Base-by-base conservation (phyloP, 1,140 invertebrate genomes). In the Philotrypesis tridentata region DNA sequence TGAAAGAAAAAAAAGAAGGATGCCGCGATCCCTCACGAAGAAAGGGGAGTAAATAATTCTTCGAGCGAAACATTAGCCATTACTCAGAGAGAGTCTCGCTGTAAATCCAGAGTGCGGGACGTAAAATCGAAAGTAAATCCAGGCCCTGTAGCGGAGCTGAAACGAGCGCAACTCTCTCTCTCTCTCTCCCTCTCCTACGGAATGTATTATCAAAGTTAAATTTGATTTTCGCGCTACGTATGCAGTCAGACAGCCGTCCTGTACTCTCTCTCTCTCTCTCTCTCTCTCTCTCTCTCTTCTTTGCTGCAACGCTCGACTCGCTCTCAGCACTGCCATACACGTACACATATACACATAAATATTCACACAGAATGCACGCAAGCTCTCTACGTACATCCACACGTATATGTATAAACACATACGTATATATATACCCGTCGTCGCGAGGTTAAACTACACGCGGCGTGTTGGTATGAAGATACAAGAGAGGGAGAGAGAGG, bases 161-260 rank as follows among this genome's bases (percentile, higher is more conserved):
- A 65, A 29, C 27, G 61, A 27, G 61, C 61, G 25, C 9, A 65
- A 25, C 61, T 65, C 61, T 21, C 68, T 37, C 33, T n/a, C n/a
- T n/a, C n/a, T n/a, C n/a, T n/a, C n/a, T n/a, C n/a, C n/a, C n/a
- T n/a, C n/a, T n/a, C n/a, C n/a, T n/a, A 4, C 17, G 65, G n/a
- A 79, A 79, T 27, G 48, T 61, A 79, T 79, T 79, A 79, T 71
- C 67, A 79, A 79, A 79, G 77, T 79, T 79, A 79, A 68, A 79
- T 79, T 79, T 79, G 67, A 79, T 79, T 79, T 71, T 23, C 40
- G 12, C 40, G 29, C 43, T 29, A 11, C 65, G 27, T 70, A 55
- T 63, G 63, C 63, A 48, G 33, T 21, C 12, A 55, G 25, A 23
- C 25, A 48, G 37, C 25, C 21, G 21, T 6, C n/a, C 31, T 37